Conservation (phyloP, 2,888 invertebrate genomes). For the Chaitophorus viminalis region DNA sequence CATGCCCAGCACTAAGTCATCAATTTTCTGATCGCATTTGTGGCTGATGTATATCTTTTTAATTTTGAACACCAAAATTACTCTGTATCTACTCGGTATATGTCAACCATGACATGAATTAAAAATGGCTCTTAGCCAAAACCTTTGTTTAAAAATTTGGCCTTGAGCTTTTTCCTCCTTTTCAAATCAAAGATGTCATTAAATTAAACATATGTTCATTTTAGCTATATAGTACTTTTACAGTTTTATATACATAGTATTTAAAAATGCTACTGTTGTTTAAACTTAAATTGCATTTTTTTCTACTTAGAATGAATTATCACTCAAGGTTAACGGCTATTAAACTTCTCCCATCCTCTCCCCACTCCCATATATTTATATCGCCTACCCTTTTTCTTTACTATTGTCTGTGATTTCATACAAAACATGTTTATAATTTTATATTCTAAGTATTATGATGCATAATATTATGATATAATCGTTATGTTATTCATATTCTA, state of each 20-base stretch:
- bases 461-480: background rate
- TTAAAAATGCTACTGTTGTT: slow-evolving; percentile 31
- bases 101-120: slow-evolving; percentile 50
- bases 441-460: background rate
- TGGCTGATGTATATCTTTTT: background rate
- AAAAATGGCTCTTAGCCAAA: slow-evolving; percentile 47
- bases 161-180: slow-evolving; percentile 43
- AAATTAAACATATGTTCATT: background rate
- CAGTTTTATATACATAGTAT: too few relatives aligned
- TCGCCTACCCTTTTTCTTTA: background rate
- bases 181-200: background rate
- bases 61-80: slow-evolving; percentile 20
- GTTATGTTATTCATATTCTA: background rate
- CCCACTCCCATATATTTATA: background rate
- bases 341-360: background rate
- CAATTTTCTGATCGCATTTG: background rate
- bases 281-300: background rate
- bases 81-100: too few relatives aligned
- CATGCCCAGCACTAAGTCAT: background rate
- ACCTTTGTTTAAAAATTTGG: slow-evolving; percentile 45
- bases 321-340: slow-evolving; percentile 11
- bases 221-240: too few relatives aligned
- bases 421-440: background rate
- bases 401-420: too few relatives aligned
- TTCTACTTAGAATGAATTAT: background rate